Evolutionary conservation across 2,888 invertebrate genomes (phyloP).

Genomic region (Hermaeophaga mercurialis): DNA sequence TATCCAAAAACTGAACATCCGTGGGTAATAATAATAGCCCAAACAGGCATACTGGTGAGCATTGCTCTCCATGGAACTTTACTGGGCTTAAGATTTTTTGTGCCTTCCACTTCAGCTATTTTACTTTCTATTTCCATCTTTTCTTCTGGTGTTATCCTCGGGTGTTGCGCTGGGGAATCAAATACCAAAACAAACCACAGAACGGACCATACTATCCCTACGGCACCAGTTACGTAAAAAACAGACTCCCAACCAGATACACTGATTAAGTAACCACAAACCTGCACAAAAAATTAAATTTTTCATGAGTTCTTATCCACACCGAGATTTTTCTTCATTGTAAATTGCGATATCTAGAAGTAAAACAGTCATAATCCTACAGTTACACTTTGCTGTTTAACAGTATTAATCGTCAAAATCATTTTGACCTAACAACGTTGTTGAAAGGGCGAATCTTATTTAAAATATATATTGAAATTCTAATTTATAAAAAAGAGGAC

Average conservation of each 20-base stretch:
- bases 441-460: too few relatives aligned
- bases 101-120: conserved; percentile 59
- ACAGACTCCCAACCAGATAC: conserved; percentile 87
- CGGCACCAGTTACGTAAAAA: conserved; percentile 76
- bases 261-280: conserved; percentile 73
- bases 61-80: conserved; percentile 77
- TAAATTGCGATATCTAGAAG: conserved; percentile 23
- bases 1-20: conserved; percentile 86
- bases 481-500: too few relatives aligned
- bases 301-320: conserved; percentile 23
- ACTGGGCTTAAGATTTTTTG: conserved; percentile 51
- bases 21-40: conserved; percentile 85
- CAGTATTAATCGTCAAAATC: too few relatives aligned
- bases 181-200: conserved; percentile 81
- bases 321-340: conserved; percentile 13
- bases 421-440: too few relatives aligned
- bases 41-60: conserved; percentile 75
- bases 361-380: conserved; percentile 20
- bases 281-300: conserved; percentile 26
- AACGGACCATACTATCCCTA: conserved; percentile 80
- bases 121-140: conserved; percentile 69
- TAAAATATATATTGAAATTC: too few relatives aligned
- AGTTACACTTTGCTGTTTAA: too few relatives aligned
- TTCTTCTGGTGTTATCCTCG: conserved; percentile 77
- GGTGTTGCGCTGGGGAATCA: conserved; percentile 83